phyloP scores from a whole-genome alignment of 2,113 vertebrate species.

The Rousettus leschenaultii region DNA sequence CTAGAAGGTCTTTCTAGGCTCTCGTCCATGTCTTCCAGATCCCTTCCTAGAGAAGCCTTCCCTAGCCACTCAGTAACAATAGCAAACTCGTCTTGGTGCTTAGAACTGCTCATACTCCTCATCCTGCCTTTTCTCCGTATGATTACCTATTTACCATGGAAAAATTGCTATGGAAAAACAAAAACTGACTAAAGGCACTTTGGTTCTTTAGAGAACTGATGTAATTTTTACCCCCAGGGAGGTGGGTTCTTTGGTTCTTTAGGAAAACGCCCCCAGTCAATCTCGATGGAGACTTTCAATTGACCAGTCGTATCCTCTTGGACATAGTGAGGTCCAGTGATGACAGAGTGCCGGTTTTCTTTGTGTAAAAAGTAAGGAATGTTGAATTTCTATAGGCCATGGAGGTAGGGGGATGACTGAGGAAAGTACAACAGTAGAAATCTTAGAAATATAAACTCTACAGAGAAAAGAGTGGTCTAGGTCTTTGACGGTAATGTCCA shows the following conservation, averaged over 20 bases:
- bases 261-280: neutral
- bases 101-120: neutral
- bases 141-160: neutral
- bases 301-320: neutral
- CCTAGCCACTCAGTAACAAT: neutral
- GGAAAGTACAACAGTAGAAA: neutral
- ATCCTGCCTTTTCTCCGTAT: rapidly evolving
- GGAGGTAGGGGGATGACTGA: neutral
- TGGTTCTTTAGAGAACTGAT: neutral
- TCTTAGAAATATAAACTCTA: neutral
- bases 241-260: neutral
- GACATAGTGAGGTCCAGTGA: neutral
- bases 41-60: neutral
- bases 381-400: neutral
- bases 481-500: neutral
- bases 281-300: neutral
- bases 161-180: neutral
- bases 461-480: neutral
- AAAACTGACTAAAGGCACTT: neutral
- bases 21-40: neutral
- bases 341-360: neutral
- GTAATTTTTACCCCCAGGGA: neutral
- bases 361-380: neutral
- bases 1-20: neutral
- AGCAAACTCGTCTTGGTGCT: neutral